Evolutionary conservation across 1,140 invertebrate species (phyloP), one percentile per base, ranked within the genome.

Genomic region (Pectinophora gossypiella): DNA sequence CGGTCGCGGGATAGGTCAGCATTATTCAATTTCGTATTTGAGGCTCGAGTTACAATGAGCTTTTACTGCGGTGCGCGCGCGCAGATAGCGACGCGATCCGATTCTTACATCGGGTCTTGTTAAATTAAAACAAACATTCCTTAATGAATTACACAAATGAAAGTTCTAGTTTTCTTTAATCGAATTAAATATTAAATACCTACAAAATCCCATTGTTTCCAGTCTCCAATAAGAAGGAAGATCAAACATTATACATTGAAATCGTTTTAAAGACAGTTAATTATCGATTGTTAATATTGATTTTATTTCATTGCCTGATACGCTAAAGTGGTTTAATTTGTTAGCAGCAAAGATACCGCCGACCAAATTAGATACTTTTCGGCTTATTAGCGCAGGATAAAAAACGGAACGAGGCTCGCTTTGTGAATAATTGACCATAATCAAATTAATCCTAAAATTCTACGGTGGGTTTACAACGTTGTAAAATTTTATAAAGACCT

Each of bases 21-120:
- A 87, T 87, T 85, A 87, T 87, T 87, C 84, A 85, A 85, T 85
- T 87, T 85, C 81, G 79, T 87, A 85, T 87, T 87, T 81, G 82
- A 85, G 71, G 68, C 72, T 85, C 81, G 72, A 64, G 74, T 85
- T 84, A 85, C 84, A 85, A 87, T 85, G 73, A 85, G 82, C 74
- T 85, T 81, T 85, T 84, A 85, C 76, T 74, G 73, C 69, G 64
- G n/a, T 56, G 73, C 74, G 76, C 72, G 68, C 63, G 65, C 76
- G 76, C 83, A 82, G 83, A 86, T 85, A 84, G 69, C 67, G 65
- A 56, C 57, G 61, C 71, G 68, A 72, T 66, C 67, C 20, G 13
- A 15, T 1, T n/a, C n/a, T n/a, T n/a, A n/a, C n/a, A n/a, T n/a
- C n/a, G n/a, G n/a, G n/a, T n/a, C n/a, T n/a, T n/a, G n/a, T n/a